phyloP scores from a whole-genome alignment of 2,888 invertebrate genomes.

The Elaeidobius kamerunicus region DNA sequence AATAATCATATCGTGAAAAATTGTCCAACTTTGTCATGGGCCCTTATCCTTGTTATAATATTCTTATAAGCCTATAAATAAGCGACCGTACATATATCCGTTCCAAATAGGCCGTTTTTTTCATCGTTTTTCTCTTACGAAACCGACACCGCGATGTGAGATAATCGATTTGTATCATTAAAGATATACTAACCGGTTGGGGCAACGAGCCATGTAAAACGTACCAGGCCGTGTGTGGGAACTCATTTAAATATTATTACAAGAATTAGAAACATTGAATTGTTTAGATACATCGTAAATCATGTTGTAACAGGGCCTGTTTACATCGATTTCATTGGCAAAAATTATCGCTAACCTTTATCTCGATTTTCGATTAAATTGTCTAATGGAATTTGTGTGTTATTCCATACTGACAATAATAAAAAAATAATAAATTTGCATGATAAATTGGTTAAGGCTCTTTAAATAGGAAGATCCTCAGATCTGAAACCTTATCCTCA shows the following conservation, averaged over 20 bases:
- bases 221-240: slow-evolving; percentile 16
- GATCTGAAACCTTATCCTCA: too few relatives aligned
- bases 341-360: slow-evolving; percentile 15
- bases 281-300: slow-evolving; percentile 19
- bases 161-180: slow-evolving; percentile 20
- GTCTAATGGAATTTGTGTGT: too few relatives aligned
- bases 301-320: slow-evolving; percentile 13
- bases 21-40: too few relatives aligned
- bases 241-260: slow-evolving; percentile 22
- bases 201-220: slow-evolving; percentile 13
- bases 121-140: slow-evolving; percentile 4
- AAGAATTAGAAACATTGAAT: slow-evolving; percentile 20
- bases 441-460: too few relatives aligned
- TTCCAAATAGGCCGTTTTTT: slow-evolving; percentile 1
- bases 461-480: too few relatives aligned
- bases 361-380: neutral
- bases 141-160: slow-evolving; percentile 7
- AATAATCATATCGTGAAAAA: too few relatives aligned
- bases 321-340: too few relatives aligned
- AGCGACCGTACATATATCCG: too few relatives aligned
- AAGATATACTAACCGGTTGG: slow-evolving; percentile 15
- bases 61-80: too few relatives aligned
- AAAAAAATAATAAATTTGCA: too few relatives aligned
- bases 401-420: too few relatives aligned
- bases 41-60: too few relatives aligned